Evolutionary conservation across 2,888 invertebrate species (phyloP), one percentile per base, ranked within the genome.

Genomic region (Drosophila maculinotata): DNA sequence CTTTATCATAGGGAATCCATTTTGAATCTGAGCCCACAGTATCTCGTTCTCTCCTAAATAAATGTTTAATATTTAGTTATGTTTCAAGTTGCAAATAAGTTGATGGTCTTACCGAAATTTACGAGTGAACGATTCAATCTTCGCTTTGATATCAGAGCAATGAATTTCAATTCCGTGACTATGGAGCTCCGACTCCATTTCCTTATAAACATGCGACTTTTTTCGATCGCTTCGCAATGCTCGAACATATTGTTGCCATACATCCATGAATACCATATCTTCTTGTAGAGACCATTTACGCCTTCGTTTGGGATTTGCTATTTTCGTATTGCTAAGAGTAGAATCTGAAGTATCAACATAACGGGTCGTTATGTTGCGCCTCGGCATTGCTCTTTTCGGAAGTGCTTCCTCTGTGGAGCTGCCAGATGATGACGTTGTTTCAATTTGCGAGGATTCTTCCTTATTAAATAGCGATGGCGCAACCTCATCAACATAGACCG

Each of bases 41-140:
- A 8, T 64, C 47, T 0, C 20, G 20, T 2, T 62, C 39, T 14
- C 12, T 25, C 20, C 78, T 78, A 33, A 10, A 48, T 26, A n/a
- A 6, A 33, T 10, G 3, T 28, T 30, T 1, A 8, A 1, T 6
- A 26, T 45, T n/a, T 17, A 41, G 4, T 15, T 6, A 35, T 3
- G 9, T 25, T 3, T 9, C 0, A 8, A 12, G 5, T 6, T 5
- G 6, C 0, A n/a, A 3, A 5, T 0, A 3, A 39, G 8, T 15
- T 12, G 7, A 2, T 7, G 1, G 10, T 3, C 48, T 68, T 36
- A 78, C 78, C 56, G 54, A 38, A 57, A 80, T 28, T 44, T 62
- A 2, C 75, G 78, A 15, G 15, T 51, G 0, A 78, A n/a, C 0
- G 60, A 30, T 17, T 53, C 47, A 2, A 78, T 62, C 66, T 80